Evolutionary conservation across 2,797 vertebrate species (phyloP).

Genomic region (Rousettus madagascariensis): DNA sequence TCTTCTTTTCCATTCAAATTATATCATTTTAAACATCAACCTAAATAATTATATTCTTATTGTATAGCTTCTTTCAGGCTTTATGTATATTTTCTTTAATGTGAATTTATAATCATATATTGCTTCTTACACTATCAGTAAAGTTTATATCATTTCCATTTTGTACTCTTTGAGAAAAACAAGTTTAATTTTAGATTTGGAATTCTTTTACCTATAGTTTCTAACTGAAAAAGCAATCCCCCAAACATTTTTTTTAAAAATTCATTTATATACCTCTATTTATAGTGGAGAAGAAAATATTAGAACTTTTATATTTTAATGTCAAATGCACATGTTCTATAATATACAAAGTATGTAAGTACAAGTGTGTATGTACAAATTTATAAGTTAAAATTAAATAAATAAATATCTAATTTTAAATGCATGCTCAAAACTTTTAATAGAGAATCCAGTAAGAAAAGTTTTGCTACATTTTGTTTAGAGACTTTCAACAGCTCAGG

Average conservation of each 20-base stretch:
- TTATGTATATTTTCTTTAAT: not conserved
- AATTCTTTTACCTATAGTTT: slow-evolving; percentile 12
- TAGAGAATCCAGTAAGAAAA: not conserved
- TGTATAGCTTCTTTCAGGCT: not conserved
- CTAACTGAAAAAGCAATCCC: not conserved
- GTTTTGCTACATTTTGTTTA: not conserved
- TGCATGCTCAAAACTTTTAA: not conserved
- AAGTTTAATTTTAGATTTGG: slow-evolving; percentile 33
- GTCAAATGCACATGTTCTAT: not conserved
- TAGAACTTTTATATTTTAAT: not conserved
- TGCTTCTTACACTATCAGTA: not conserved
- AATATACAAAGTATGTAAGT: not conserved
- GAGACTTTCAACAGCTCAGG: not conserved
- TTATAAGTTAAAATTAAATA: slow-evolving; percentile 18
- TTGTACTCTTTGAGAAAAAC: not conserved
- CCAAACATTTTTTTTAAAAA: not conserved
- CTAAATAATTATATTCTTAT: not conserved
- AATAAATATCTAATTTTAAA: not conserved
- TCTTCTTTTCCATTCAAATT: slow-evolving; percentile 2
- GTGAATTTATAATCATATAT: not conserved
- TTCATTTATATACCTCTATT: not conserved
- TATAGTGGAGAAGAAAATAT: not conserved
- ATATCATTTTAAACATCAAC: not conserved
- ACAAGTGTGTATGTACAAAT: not conserved
- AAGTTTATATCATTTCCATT: not conserved